phyloP scores from a whole-genome alignment of 2,888 invertebrate genomes.

The Gymnocheta viridis region DNA sequence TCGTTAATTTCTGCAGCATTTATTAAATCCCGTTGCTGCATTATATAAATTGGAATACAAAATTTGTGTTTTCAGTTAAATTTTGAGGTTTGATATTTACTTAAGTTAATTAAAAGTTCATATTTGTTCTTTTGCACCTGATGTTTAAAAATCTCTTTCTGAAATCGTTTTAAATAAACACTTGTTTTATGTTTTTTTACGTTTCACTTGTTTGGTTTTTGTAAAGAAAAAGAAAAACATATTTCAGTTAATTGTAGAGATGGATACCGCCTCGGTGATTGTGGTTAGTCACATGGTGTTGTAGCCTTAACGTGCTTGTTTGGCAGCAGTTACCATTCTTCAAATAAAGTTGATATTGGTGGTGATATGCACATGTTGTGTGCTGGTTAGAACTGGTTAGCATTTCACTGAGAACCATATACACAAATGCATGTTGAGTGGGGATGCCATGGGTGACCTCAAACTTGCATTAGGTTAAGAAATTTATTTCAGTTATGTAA shows the following conservation, averaged over 20 bases:
- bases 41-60: not conserved
- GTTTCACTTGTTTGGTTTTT: conserved; percentile 4
- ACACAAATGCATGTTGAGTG: too few relatives aligned
- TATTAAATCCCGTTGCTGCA: conserved; percentile 30
- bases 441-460: too few relatives aligned
- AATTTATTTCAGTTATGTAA: too few relatives aligned
- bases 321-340: too few relatives aligned
- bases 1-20: not conserved
- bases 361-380: too few relatives aligned
- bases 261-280: not conserved
- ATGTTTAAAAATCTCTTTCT: conserved; percentile 35
- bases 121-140: conserved; percentile 56
- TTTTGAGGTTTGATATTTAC: conserved; percentile 77
- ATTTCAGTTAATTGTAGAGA: not conserved
- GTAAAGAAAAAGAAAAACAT: not conserved
- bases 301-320: too few relatives aligned
- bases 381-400: too few relatives aligned
- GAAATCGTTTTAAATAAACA: not conserved
- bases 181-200: not conserved
- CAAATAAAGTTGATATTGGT: too few relatives aligned
- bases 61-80: conserved; percentile 36
- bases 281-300: not conserved
- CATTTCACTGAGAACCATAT: too few relatives aligned
- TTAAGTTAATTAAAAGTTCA: conserved; percentile 78
- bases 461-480: too few relatives aligned